Percentiles rank a stretch among this genome's conserved stretches.
phyloP scores from a whole-genome alignment of 1,140 invertebrate genomes.

The Hestina assimilis region DNA sequence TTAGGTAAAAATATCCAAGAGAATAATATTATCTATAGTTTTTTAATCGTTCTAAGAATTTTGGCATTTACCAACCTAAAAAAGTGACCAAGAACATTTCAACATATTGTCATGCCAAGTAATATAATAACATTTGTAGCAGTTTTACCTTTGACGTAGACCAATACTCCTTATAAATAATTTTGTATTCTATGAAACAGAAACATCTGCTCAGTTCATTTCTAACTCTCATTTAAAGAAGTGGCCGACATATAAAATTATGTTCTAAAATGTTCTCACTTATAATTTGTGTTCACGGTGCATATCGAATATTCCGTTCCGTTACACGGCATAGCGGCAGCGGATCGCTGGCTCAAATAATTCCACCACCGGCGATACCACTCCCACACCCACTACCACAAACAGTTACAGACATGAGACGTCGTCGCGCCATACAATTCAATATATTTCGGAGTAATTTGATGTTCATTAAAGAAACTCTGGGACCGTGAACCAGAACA shows the following conservation, averaged over 20 bases:
- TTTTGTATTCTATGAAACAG: too few species aligned
- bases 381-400: conserved; percentile 49
- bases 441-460: conserved; percentile 77
- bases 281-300: conserved; percentile 76
- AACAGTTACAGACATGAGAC: conserved; percentile 65
- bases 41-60: too few species aligned
- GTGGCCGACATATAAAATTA: conserved; percentile 57
- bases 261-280: conserved; percentile 75
- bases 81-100: too few species aligned
- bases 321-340: conserved; percentile 58
- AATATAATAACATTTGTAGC: too few species aligned
- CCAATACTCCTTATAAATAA: too few species aligned
- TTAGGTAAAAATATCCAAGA: too few species aligned
- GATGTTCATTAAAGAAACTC: conserved; percentile 76
- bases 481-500: conserved; percentile 76
- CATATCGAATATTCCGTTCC: conserved; percentile 73
- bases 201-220: neutral
- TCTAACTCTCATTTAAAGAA: conserved; percentile 17
- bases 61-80: too few species aligned
- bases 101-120: too few species aligned
- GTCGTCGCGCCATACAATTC: conserved; percentile 73
- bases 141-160: too few species aligned
- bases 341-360: conserved; percentile 59
- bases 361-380: conserved; percentile 43
- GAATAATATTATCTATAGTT: too few species aligned